Percentiles rank a stretch among this genome's conserved stretches.
These are phyloP conservation scores for Drosophila melanocephala DNA, from an alignment of 2,888 invertebrate species.

Conservation along the genomic window DNA sequence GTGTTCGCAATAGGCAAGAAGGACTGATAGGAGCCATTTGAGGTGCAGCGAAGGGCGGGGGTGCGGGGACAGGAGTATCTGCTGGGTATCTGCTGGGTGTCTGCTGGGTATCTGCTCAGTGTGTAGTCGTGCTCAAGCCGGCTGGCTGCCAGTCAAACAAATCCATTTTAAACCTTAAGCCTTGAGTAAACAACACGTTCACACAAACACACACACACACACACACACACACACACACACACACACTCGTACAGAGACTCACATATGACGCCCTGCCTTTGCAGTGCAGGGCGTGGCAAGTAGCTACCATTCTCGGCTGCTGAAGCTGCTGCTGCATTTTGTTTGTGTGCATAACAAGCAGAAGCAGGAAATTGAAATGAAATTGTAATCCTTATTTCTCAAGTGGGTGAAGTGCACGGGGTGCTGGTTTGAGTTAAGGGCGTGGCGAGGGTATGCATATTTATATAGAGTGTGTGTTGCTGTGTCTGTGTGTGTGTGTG, in stretches of 20 bases:
- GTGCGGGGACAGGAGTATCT: neutral
- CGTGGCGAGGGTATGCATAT: constrained; percentile 50
- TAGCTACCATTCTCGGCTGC: constrained; percentile 49
- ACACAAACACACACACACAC: constrained; percentile 29
- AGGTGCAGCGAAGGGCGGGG: neutral
- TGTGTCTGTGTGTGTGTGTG: constrained; percentile 9
- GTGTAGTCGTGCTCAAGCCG: constrained; percentile 66
- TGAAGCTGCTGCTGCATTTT: constrained; percentile 47
- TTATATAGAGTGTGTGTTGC: constrained; percentile 37
- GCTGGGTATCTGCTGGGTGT: constrained; percentile 16
- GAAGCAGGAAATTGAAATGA: constrained; percentile 76
- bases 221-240: constrained; percentile 19
- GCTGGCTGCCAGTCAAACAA: constrained; percentile 77
- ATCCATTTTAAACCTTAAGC: constrained; percentile 79
- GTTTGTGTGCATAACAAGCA: constrained; percentile 65
- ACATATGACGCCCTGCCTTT: constrained; percentile 28
- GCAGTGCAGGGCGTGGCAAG: constrained; percentile 53
- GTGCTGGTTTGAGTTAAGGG: neutral
- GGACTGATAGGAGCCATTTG: neutral
- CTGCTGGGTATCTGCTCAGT: constrained; percentile 41
- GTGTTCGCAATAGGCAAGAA: constrained; percentile 55
- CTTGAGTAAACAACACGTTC: constrained; percentile 77
- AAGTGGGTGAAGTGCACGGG: constrained; percentile 55
- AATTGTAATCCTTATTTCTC: constrained; percentile 76
- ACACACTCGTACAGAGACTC: constrained; percentile 11